phyloP scores from a whole-genome alignment of 2,888 invertebrate genomes.

The Apodemia arnacis region DNA sequence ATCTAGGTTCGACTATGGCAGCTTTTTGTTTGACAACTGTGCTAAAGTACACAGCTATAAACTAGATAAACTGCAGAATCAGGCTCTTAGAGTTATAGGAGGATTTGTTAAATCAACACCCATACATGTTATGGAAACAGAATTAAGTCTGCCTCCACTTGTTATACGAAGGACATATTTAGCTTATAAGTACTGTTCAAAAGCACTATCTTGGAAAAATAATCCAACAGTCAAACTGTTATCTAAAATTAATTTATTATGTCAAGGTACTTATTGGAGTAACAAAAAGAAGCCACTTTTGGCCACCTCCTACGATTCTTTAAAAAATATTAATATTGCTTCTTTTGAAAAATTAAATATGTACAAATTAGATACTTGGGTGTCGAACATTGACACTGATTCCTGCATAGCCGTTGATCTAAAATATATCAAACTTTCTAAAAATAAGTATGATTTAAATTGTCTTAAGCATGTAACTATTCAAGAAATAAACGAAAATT shows the following conservation, averaged over 20 bases:
- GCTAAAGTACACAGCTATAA: conserved; percentile 34
- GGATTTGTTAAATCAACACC: conserved; percentile 40
- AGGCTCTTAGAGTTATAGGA: conserved; percentile 32
- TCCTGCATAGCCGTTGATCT: neutral
- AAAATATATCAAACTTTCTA: neutral
- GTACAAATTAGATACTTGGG: conserved; percentile 17
- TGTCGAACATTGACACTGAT: conserved; percentile 8
- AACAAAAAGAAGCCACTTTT: conserved; percentile 38
- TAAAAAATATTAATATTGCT: conserved; percentile 6
- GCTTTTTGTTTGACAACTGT: conserved; percentile 49
- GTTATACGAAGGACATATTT: too few relatives aligned
- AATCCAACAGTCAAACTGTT: neutral
- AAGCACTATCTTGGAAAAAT: conserved; percentile 25
- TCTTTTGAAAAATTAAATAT: conserved; percentile 5
- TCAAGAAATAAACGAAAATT: conserved; percentile 21
- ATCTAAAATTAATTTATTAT: conserved; percentile 12
- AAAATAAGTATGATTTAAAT: neutral
- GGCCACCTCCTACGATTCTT: neutral
- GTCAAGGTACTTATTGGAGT: conserved; percentile 23
- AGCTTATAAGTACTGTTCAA: conserved; percentile 3
- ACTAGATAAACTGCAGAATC: conserved; percentile 45
- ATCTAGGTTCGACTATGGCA: conserved; percentile 49
- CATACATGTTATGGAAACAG: conserved; percentile 47
- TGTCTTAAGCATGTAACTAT: neutral
- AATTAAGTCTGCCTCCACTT: conserved; percentile 34